Conservation (phyloP, 2,888 invertebrate species). For the Watsonalla binaria region DNA sequence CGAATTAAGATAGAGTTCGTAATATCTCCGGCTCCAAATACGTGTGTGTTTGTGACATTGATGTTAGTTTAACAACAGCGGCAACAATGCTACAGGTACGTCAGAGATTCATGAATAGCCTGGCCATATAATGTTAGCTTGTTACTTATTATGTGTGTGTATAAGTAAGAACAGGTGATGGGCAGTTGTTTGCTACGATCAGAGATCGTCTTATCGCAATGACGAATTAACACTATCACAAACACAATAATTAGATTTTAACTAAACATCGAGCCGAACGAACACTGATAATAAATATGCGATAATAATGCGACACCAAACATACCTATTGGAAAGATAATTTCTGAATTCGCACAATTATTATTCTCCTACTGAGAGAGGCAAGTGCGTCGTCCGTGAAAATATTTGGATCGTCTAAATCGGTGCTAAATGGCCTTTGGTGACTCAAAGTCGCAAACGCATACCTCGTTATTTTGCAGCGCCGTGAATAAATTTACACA, state of each 20-base stretch:
- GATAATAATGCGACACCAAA: conserved; percentile 15
- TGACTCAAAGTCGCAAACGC: conserved; percentile 55
- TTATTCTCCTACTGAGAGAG: conserved; percentile 33
- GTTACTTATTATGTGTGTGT: background rate
- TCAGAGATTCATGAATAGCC: conserved; percentile 1
- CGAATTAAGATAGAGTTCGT: background rate
- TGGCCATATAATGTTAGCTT: conserved; percentile 9
- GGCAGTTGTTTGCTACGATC: conserved; percentile 31
- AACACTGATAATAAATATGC: conserved; percentile 22
- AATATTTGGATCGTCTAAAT: conserved; percentile 72
- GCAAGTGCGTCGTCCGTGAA: conserved; percentile 66
- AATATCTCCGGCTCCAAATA: conserved; percentile 5
- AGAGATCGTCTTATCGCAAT: conserved; percentile 29
- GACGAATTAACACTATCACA: conserved; percentile 31
- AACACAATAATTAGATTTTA: conserved; percentile 34
- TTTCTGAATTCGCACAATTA: conserved; percentile 17
- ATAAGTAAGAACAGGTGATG: conserved; percentile 23
- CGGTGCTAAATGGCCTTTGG: conserved; percentile 63
- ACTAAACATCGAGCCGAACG: conserved; percentile 22
- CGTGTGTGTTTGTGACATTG: conserved; percentile 29
- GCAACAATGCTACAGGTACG: conserved; percentile 19
- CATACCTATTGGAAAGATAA: conserved; percentile 4
- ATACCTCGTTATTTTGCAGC: conserved; percentile 35
- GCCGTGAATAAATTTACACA: conserved; percentile 17
- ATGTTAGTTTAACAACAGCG: conserved; percentile 14